Percentiles rank a stretch among this genome's conserved stretches.
Conservation (phyloP, 2,113 vertebrate genomes). For the Halcyon senegalensis region DNA sequence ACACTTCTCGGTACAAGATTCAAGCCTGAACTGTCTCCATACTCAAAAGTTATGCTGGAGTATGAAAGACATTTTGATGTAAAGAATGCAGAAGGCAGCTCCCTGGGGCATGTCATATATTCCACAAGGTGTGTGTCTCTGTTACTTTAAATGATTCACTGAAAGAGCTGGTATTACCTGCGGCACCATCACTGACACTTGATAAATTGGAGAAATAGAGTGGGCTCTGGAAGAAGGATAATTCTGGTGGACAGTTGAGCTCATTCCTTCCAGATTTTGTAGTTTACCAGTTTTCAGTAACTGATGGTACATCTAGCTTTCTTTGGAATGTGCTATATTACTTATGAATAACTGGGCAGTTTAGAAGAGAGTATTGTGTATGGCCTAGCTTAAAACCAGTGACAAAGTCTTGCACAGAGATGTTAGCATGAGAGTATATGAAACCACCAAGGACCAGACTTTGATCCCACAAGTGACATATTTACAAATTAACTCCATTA, state of each 20-base stretch:
- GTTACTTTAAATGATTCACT: neutral
- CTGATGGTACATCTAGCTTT: neutral
- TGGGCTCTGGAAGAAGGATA: neutral
- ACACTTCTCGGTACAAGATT: neutral
- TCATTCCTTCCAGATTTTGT: neutral
- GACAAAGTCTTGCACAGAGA: neutral
- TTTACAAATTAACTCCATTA: neutral
- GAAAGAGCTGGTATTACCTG: neutral
- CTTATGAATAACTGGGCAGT: neutral
- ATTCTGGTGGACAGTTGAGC: neutral
- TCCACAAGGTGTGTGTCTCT: neutral
- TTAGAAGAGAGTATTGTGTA: neutral
- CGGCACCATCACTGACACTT: neutral
- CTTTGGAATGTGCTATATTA: neutral
- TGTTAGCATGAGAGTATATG: neutral
- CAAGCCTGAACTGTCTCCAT: neutral
- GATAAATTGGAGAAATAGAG: neutral
- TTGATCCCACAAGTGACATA: neutral
- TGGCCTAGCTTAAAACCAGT: neutral
- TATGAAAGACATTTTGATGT: rapidly evolving
- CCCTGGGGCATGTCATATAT: rapidly evolving
- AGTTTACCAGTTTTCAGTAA: neutral
- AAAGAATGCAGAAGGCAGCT: neutral
- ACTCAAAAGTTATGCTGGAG: neutral
- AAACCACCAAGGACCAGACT: neutral